A percentile compares a stretch with the other conserved stretches of the same genome.
Evolutionary conservation across 37 sponge, comb jelly and placozoan genomes (phyloP).

Genomic region (Axinella damicornis): DNA sequence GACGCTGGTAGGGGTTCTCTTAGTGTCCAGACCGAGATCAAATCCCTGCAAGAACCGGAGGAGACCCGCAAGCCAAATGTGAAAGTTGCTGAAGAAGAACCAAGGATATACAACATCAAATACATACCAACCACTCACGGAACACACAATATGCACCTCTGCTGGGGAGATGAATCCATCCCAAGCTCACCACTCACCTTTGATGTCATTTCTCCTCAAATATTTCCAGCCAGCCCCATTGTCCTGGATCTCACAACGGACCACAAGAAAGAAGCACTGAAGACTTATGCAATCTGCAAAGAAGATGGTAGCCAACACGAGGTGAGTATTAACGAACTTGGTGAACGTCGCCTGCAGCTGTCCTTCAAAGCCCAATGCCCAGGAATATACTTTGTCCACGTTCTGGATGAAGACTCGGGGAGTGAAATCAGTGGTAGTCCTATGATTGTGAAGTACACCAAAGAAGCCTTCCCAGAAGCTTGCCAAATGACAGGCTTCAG

Average conservation of each 20-base stretch:
- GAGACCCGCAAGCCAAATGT: slow-evolving; percentile 7
- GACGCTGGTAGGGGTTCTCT: slow-evolving; percentile 80
- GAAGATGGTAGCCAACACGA: slow-evolving; percentile 35
- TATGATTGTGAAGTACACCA: slow-evolving; percentile 20
- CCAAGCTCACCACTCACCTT: slow-evolving; percentile 63
- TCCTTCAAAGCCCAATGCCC: slow-evolving; percentile 47
- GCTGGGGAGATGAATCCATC: slow-evolving; percentile 55
- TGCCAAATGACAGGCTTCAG: slow-evolving; percentile 22
- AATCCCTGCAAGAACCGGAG: neutral
- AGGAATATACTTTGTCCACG: slow-evolving; percentile 66
- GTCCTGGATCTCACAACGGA: slow-evolving; percentile 43
- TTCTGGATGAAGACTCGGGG: neutral
- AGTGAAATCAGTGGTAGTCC: slow-evolving; percentile 56
- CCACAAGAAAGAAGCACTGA: slow-evolving; percentile 53
- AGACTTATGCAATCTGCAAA: slow-evolving; percentile 32
- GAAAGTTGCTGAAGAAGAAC: neutral
- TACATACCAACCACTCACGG: slow-evolving; percentile 66
- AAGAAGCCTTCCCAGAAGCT: slow-evolving; percentile 8
- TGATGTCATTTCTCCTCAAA: slow-evolving; percentile 21
- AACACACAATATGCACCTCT: slow-evolving; percentile 41
- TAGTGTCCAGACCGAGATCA: slow-evolving; percentile 29
- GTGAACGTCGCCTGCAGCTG: slow-evolving; percentile 35
- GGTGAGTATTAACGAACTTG: slow-evolving; percentile 61
- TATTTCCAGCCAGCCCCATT: slow-evolving; percentile 37
- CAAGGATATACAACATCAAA: slow-evolving; percentile 33